Base-by-base conservation (phyloP, 2,797 vertebrate genomes). In the Rhabdophis nuchalis region DNA sequence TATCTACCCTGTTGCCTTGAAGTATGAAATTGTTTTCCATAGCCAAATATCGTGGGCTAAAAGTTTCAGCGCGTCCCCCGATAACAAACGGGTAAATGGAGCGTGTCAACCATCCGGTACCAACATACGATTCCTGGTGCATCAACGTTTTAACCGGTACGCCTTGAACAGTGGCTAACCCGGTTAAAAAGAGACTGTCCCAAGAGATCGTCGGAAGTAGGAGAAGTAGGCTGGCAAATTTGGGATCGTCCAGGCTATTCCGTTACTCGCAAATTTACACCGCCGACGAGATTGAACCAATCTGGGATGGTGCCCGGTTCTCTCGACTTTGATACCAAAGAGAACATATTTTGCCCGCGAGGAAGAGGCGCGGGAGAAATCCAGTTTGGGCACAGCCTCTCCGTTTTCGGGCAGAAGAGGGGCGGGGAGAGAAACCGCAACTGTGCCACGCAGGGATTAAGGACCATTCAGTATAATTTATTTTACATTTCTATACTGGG, bases 311-410 rank as follows among this genome's bases (percentile, higher is more conserved):
- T 96, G 94, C 95, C 92, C 96, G 95, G 97, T 13, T 32, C 52
- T 94, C 97, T 57, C 89, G 90, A 93, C 93, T 96, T 94, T 91
- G 91, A 96, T 96, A 95, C 97, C 97, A 97, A 97, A 97, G 97
- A 97, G 95, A 95, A 96, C 93, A 91, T 92, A 53, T 93, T 93
- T 94, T 95, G 57, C 8, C 12, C 23, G 2, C 18, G 57, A n/a
- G 5, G 7, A 58, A 1, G 52, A 14, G 1, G 3, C 12, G 61
- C 88, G 92, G 27, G 29, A 1, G 7, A 32, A 8, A 52, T 96
- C 95, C 89, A 72, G 92, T 95, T 95, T 95, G 91, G 93, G 90
- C 12, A 0, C 25, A 90, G 94, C 93, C 95, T 95, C 95, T 95
- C 91, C 16, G 53, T 92, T 96, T 93, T 2, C 91, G 91, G 94